A percentile compares a stretch with the other conserved stretches of the same genome.
These are phyloP conservation scores for Aptenodytes patagonicus DNA, from an alignment of 2,113 vertebrate species.

Conservation along the genomic window DNA sequence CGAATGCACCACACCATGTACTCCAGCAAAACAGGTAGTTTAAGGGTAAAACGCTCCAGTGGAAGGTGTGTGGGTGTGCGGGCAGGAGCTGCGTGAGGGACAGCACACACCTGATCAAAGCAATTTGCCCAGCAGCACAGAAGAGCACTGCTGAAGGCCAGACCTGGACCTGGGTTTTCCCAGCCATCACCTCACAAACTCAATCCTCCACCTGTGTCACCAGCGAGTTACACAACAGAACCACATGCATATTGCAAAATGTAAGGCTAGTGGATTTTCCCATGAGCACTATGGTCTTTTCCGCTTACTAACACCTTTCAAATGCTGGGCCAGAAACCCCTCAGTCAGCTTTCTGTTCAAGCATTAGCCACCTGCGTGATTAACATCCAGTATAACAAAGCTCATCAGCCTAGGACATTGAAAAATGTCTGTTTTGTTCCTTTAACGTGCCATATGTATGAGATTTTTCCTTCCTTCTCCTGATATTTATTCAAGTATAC, in stretches of 20 bases:
- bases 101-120: background rate
- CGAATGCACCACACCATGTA: fast-evolving
- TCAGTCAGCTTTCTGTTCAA: background rate
- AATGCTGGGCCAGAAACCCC: background rate
- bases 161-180: background rate
- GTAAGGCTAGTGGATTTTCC: background rate
- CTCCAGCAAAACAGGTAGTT: background rate
- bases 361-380: slow-evolving; percentile 1
- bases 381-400: background rate
- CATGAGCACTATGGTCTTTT: background rate
- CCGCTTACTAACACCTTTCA: background rate
- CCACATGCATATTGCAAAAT: background rate
- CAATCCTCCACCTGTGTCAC: background rate
- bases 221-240: background rate
- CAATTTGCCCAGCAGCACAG: background rate
- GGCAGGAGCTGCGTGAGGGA: background rate
- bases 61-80: background rate
- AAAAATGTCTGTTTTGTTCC: slow-evolving; percentile 23
- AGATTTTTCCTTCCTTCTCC: background rate
- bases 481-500: slow-evolving; percentile 30
- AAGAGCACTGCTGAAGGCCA: background rate
- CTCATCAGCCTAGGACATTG: slow-evolving; percentile 25
- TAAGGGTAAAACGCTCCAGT: no score
- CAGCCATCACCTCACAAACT: background rate
- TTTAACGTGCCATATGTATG: background rate